Conservation (phyloP, 2,888 invertebrate genomes). For the Lacanobia wlatinum region DNA sequence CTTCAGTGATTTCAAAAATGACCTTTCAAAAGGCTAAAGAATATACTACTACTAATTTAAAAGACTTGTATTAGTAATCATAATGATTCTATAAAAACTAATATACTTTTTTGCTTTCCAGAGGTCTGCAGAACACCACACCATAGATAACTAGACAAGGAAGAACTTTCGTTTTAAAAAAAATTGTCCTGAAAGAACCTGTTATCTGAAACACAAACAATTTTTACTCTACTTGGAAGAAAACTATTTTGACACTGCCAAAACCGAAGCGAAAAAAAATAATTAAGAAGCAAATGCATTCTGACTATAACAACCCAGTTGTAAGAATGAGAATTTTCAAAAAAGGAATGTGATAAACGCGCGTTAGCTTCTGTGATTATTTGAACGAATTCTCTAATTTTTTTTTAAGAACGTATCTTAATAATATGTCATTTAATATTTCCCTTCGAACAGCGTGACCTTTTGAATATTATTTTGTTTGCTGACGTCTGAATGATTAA, state of each 20-base stretch:
- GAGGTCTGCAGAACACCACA: slow-evolving; percentile 87
- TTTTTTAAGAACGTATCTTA: too few relatives aligned
- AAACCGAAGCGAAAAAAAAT: not conserved
- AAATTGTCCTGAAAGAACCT: slow-evolving; percentile 28
- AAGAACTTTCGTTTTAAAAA: slow-evolving; percentile 55
- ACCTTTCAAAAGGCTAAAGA: not conserved
- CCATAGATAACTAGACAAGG: slow-evolving; percentile 83
- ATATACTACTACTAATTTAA: too few relatives aligned
- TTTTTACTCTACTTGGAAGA: not conserved
- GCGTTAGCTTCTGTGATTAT: too few relatives aligned
- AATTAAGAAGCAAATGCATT: not conserved
- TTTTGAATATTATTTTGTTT: too few relatives aligned
- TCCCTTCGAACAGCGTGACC: too few relatives aligned
- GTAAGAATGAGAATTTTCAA: too few relatives aligned
- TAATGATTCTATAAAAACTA: too few relatives aligned
- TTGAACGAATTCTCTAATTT: too few relatives aligned
- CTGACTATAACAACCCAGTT: too few relatives aligned
- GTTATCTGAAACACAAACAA: not conserved
- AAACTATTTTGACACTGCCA: not conserved
- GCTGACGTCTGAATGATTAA: slow-evolving; percentile 2
- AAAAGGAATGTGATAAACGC: too few relatives aligned
- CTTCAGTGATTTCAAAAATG: not conserved
- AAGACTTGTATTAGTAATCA: too few relatives aligned
- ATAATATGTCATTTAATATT: too few relatives aligned
- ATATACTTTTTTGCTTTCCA: slow-evolving; percentile 68